Conservation (phyloP, 2,797 vertebrate species). For the Antennarius maculatus region DNA sequence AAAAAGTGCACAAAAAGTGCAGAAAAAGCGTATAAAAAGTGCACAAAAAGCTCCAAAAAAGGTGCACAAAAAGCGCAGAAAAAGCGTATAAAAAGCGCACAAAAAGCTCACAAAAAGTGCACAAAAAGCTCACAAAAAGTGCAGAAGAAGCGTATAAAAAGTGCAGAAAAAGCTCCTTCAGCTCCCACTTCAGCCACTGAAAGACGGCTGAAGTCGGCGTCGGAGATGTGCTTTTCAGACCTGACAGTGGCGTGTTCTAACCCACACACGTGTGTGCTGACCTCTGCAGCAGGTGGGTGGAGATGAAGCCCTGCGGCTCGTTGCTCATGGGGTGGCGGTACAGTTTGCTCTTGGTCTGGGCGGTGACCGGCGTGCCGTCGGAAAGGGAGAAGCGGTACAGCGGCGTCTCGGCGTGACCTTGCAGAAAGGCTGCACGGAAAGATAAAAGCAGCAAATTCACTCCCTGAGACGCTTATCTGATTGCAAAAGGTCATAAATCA, state of each 20-base stretch:
- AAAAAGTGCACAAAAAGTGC: too few relatives aligned
- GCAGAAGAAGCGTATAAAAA: too few relatives aligned
- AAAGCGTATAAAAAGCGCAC: too few relatives aligned
- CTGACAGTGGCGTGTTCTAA: conserved; percentile 13
- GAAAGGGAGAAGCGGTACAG: conserved; percentile 94
- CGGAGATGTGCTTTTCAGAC: conserved; percentile 35
- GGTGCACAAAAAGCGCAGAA: too few relatives aligned
- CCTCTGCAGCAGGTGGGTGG: conserved; percentile 96
- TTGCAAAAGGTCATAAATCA: conserved; percentile 44
- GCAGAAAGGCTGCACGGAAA: conserved; percentile 85
- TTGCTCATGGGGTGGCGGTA: conserved; percentile 92
- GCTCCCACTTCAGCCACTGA: conserved; percentile 53
- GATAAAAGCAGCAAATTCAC: conserved; percentile 22
- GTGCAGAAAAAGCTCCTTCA: conserved; percentile 49
- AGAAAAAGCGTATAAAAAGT: too few relatives aligned
- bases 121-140: too few relatives aligned
- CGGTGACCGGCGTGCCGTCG: conserved; percentile 94
- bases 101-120: too few relatives aligned
- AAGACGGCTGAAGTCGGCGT: conserved; percentile 40
- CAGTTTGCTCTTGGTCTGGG: conserved; percentile 95
- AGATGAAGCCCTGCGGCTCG: conserved; percentile 92
- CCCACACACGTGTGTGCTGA: conserved; percentile 61
- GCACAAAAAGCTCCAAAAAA: too few relatives aligned
- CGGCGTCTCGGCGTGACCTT: conserved; percentile 94
- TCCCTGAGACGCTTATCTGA: conserved; percentile 26